Percentiles rank a stretch among this genome's conserved stretches.
Evolutionary conservation across 2,797 vertebrate genomes (phyloP).

Genomic region (Sandelia bainsii): DNA sequence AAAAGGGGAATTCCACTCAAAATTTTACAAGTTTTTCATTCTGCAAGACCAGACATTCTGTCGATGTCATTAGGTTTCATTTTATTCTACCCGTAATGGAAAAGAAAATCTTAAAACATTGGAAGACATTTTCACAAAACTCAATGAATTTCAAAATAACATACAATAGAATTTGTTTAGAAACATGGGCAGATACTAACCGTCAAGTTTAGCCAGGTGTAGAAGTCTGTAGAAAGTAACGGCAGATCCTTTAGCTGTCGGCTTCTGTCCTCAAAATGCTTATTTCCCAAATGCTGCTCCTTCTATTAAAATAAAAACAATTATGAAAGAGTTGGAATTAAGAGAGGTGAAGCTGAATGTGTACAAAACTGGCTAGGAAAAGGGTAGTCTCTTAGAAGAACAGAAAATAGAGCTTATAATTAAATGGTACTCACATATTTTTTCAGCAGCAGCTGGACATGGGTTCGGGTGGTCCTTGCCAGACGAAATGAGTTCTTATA

Average conservation of each 20-base stretch:
- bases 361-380: not conserved
- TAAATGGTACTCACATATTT: slow-evolving; percentile 79
- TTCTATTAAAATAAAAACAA: slow-evolving; percentile 67
- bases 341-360: not conserved
- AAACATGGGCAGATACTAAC: slow-evolving; percentile 62
- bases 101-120: slow-evolving; percentile 12
- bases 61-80: slow-evolving; percentile 7
- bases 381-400: not conserved
- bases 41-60: slow-evolving; percentile 38
- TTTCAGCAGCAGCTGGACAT: slow-evolving; percentile 76
- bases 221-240: slow-evolving; percentile 73
- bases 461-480: slow-evolving; percentile 59
- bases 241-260: slow-evolving; percentile 74
- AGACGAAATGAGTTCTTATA: slow-evolving; percentile 75
- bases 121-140: slow-evolving; percentile 20
- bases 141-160: not conserved
- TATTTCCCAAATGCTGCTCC: slow-evolving; percentile 75
- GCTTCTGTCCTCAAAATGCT: slow-evolving; percentile 71
- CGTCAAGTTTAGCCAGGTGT: slow-evolving; percentile 77
- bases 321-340: not conserved
- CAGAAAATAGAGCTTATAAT: not conserved
- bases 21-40: slow-evolving; percentile 32
- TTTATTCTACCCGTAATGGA: not conserved
- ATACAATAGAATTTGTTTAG: not conserved
- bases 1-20: slow-evolving; percentile 63